These are phyloP conservation scores for Meganola albula DNA, from an alignment of 2,888 invertebrate species.

Conservation along the genomic window DNA sequence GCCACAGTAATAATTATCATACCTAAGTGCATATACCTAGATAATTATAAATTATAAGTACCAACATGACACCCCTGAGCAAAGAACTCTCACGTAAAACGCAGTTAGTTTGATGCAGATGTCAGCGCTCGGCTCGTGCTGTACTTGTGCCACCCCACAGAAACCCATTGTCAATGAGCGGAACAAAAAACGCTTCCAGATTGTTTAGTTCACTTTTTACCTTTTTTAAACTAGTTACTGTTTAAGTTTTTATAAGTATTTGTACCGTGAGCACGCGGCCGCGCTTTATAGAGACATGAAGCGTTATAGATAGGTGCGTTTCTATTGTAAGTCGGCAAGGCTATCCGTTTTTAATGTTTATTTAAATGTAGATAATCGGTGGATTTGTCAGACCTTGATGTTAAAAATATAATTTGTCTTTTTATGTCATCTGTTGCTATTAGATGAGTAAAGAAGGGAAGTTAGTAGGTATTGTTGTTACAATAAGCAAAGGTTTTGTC, in stretches of 20 bases:
- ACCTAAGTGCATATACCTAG: too few species aligned
- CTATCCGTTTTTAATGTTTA: constrained; percentile 71
- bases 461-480: too few species aligned
- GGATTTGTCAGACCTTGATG: constrained; percentile 34
- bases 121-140: constrained; percentile 52
- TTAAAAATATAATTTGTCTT: constrained; percentile 29
- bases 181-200: constrained; percentile 63
- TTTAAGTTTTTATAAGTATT: constrained; percentile 65
- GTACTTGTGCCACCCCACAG: constrained; percentile 56
- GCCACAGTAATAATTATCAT: too few species aligned
- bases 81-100: too few species aligned
- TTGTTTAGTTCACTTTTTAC: constrained; percentile 76
- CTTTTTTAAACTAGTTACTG: constrained; percentile 59
- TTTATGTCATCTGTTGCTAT: too few species aligned
- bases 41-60: constrained; percentile 7
- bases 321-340: constrained; percentile 58
- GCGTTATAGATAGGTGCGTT: constrained; percentile 46
- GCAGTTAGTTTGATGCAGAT: constrained; percentile 42
- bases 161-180: constrained; percentile 47
- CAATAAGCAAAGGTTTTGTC: too few species aligned
- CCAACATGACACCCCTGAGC: constrained; percentile 15
- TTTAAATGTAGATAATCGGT: constrained; percentile 54
- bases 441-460: too few species aligned
- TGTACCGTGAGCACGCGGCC: constrained; percentile 67
- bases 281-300: constrained; percentile 55